A percentile compares a stretch with the other conserved stretches of the same genome.
phyloP scores from a whole-genome alignment of 2,797 vertebrate species.

The Megalops cyprinoides region DNA sequence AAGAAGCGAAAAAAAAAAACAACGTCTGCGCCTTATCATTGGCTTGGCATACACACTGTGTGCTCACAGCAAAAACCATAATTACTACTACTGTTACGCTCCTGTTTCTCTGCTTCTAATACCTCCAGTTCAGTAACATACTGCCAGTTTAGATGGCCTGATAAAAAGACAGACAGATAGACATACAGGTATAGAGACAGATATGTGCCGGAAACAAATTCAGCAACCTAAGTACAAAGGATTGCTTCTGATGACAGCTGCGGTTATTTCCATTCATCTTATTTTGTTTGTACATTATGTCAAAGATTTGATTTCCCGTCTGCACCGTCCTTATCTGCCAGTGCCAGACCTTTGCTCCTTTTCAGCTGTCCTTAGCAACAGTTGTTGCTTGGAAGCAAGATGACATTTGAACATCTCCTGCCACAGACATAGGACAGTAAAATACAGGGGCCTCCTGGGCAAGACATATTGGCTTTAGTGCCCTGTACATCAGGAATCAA shows the following conservation, averaged over 20 bases:
- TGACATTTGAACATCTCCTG: neutral
- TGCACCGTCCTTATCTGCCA: neutral
- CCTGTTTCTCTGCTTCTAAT: too few relatives aligned
- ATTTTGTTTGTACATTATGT: neutral
- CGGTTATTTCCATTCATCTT: too few relatives aligned
- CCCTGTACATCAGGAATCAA: too few relatives aligned
- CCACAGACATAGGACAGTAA: conserved; percentile 1
- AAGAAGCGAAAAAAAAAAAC: neutral
- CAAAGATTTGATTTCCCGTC: neutral
- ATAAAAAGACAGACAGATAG: neutral
- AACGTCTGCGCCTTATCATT: neutral
- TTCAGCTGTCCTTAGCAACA: conserved; percentile 25
- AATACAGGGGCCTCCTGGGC: neutral
- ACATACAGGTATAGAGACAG: neutral
- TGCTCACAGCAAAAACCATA: neutral
- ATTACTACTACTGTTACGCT: too few relatives aligned
- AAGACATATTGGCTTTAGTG: neutral
- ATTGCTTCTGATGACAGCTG: neutral
- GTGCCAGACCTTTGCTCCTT: conserved; percentile 8
- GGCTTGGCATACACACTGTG: neutral
- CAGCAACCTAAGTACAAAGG: neutral
- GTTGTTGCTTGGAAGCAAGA: conserved; percentile 27
- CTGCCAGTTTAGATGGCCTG: too few relatives aligned
- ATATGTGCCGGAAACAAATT: neutral
- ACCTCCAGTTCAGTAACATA: too few relatives aligned